A percentile compares a stretch with the other conserved stretches of the same genome.
Conservation (phyloP, 2,888 invertebrate genomes). For the Andrena camellia region DNA sequence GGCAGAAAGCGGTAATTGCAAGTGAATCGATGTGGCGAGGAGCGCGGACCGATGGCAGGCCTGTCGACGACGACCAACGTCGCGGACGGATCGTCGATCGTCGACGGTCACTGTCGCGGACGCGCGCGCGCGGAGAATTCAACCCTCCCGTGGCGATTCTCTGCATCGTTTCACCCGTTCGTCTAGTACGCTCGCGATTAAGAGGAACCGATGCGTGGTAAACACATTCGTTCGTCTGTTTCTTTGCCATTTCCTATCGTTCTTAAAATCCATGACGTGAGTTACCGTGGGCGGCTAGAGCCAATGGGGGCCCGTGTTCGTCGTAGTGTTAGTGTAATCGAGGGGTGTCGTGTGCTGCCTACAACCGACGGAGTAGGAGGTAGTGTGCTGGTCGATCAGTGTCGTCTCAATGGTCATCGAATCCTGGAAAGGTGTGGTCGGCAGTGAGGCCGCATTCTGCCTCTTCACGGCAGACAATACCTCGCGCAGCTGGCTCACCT, state of each 20-base stretch:
- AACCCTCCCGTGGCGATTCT: too few species aligned
- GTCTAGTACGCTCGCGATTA: not conserved
- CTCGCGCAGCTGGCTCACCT: conserved; percentile 85
- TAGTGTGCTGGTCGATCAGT: conserved; percentile 84
- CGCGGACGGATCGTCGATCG: too few species aligned
- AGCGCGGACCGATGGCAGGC: conserved; percentile 58
- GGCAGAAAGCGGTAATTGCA: conserved; percentile 46
- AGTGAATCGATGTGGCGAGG: conserved; percentile 23
- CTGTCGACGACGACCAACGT: conserved; percentile 69
- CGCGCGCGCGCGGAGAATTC: too few species aligned
- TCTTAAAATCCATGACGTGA: conserved; percentile 85
- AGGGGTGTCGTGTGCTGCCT: conserved; percentile 85
- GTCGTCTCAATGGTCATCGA: conserved; percentile 84
- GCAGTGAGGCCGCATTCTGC: conserved; percentile 82
- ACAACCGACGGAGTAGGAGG: conserved; percentile 83
- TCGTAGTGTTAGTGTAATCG: conserved; percentile 85
- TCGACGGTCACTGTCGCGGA: too few species aligned
- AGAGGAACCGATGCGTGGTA: conserved; percentile 47
- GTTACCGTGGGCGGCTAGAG: conserved; percentile 85
- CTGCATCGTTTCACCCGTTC: not conserved
- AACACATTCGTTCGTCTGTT: conserved; percentile 50
- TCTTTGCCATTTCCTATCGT: conserved; percentile 25
- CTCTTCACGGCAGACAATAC: conserved; percentile 84
- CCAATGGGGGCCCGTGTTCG: conserved; percentile 84
- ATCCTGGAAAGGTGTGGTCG: conserved; percentile 83